Evolutionary conservation across 1,140 invertebrate species (phyloP).

Genomic region (Eulimnadia texana): DNA sequence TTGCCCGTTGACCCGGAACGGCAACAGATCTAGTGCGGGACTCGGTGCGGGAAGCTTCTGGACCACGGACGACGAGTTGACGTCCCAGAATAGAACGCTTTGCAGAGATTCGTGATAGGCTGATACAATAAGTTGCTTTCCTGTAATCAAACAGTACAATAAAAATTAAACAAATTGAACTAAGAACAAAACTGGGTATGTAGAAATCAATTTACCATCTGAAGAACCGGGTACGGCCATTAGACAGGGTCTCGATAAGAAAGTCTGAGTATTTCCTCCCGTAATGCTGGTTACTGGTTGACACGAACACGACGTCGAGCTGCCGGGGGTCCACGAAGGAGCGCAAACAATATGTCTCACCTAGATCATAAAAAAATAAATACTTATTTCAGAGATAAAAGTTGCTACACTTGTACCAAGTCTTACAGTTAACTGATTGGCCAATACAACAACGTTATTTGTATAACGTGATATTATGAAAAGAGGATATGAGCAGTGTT

Average conservation of each 20-base stretch:
- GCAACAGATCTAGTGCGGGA: conserved; percentile 46
- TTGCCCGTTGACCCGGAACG: conserved; percentile 35
- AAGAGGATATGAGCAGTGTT: too few species aligned
- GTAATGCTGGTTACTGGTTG: conserved; percentile 42
- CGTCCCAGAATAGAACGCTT: conserved; percentile 47
- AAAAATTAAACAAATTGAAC: neutral
- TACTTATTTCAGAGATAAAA: neutral
- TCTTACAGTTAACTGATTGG: too few species aligned
- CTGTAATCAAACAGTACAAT: conserved; percentile 10
- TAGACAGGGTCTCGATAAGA: conserved; percentile 44
- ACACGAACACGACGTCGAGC: conserved; percentile 32
- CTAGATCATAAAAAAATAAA: neutral
- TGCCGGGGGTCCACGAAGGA: conserved; percentile 28
- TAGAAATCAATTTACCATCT: conserved; percentile 16
- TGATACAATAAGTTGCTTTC: conserved; percentile 37
- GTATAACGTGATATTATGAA: too few species aligned
- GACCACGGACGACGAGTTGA: conserved; percentile 39
- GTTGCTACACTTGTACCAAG: too few species aligned
- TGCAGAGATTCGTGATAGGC: conserved; percentile 47
- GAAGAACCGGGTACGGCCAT: conserved; percentile 33
- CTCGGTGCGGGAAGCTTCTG: conserved; percentile 41
- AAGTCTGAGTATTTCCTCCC: conserved; percentile 43
- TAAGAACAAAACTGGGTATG: neutral
- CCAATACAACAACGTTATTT: too few species aligned
- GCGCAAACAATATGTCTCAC: conserved; percentile 17